These are phyloP conservation scores for Amphipyra berbera DNA, from an alignment of 2,888 invertebrate species.

Conservation along the genomic window DNA sequence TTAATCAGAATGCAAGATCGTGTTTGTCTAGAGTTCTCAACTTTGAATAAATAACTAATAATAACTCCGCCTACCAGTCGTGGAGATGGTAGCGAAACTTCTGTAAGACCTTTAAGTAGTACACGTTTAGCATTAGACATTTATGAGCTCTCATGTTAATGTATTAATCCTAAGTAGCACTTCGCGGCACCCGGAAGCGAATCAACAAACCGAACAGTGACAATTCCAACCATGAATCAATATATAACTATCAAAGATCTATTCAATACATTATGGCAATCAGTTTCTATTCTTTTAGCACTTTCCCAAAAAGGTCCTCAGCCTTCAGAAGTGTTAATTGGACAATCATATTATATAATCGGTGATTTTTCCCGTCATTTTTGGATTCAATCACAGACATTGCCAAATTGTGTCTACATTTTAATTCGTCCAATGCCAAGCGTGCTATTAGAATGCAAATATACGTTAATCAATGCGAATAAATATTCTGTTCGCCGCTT, in stretches of 20 bases:
- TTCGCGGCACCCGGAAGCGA: slow-evolving; percentile 8
- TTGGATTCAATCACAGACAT: slow-evolving; percentile 43
- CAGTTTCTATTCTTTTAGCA: slow-evolving; percentile 33
- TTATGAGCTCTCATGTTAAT: slow-evolving; percentile 29
- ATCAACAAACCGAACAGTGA: slow-evolving; percentile 24
- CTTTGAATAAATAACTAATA: slow-evolving; percentile 48
- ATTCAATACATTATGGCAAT: slow-evolving; percentile 29
- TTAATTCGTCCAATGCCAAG: slow-evolving; percentile 47
- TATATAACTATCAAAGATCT: slow-evolving; percentile 37
- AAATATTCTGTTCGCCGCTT: slow-evolving; percentile 47
- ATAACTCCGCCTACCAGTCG: slow-evolving; percentile 35
- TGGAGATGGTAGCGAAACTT: slow-evolving; percentile 40
- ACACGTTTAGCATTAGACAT: slow-evolving; percentile 15
- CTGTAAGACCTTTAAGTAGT: slow-evolving; percentile 13
- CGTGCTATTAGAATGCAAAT: slow-evolving; percentile 64
- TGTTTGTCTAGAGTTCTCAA: slow-evolving; percentile 5
- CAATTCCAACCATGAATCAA: slow-evolving; percentile 32
- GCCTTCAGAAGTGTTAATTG: slow-evolving; percentile 37
- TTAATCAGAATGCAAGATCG: too few species aligned
- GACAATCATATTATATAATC: slow-evolving; percentile 37
- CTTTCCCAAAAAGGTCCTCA: slow-evolving; percentile 23
- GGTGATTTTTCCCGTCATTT: slow-evolving; percentile 29
- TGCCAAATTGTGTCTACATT: slow-evolving; percentile 41
- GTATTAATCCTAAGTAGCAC: slow-evolving; percentile 25
- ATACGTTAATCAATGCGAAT: slow-evolving; percentile 65